Percentiles rank a stretch among this genome's conserved stretches.
phyloP scores from a whole-genome alignment of 2,113 vertebrate genomes.

The Perca schrenkii region DNA sequence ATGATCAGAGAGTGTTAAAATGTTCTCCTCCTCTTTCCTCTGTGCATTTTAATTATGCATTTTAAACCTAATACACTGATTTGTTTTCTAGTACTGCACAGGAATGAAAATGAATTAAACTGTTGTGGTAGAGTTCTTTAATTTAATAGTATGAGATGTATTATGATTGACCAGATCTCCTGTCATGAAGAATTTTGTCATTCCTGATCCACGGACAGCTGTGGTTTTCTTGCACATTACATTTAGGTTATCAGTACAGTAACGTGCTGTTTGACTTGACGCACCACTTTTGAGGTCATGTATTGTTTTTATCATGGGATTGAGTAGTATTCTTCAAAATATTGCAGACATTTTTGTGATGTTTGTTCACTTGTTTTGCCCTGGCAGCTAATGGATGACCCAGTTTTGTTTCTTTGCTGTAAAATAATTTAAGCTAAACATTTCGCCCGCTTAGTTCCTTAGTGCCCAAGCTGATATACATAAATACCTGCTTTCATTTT shows the following conservation, averaged over 20 bases:
- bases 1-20: slow-evolving; percentile 44
- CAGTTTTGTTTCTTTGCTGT: slow-evolving; percentile 41
- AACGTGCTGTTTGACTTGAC: slow-evolving; percentile 43
- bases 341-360: slow-evolving; percentile 30
- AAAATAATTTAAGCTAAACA: slow-evolving; percentile 20
- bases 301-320: background rate
- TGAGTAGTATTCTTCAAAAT: slow-evolving; percentile 34
- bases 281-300: background rate
- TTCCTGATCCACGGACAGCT: background rate
- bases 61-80: slow-evolving; percentile 37
- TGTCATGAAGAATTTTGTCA: background rate
- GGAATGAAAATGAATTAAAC: slow-evolving; percentile 31
- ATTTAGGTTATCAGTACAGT: background rate
- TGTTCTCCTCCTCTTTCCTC: slow-evolving; percentile 41
- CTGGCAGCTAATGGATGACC: slow-evolving; percentile 50
- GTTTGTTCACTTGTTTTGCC: slow-evolving; percentile 45
- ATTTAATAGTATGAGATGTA: slow-evolving; percentile 22
- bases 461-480: background rate
- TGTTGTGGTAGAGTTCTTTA: background rate
- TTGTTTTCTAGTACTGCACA: slow-evolving; percentile 34
- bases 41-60: slow-evolving; percentile 65
- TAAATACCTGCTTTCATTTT: background rate
- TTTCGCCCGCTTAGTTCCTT: slow-evolving; percentile 13
- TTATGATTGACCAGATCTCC: slow-evolving; percentile 13
- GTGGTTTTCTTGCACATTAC: background rate